Conservation (phyloP, 2,888 invertebrate genomes). For the Conus canariensis region DNA sequence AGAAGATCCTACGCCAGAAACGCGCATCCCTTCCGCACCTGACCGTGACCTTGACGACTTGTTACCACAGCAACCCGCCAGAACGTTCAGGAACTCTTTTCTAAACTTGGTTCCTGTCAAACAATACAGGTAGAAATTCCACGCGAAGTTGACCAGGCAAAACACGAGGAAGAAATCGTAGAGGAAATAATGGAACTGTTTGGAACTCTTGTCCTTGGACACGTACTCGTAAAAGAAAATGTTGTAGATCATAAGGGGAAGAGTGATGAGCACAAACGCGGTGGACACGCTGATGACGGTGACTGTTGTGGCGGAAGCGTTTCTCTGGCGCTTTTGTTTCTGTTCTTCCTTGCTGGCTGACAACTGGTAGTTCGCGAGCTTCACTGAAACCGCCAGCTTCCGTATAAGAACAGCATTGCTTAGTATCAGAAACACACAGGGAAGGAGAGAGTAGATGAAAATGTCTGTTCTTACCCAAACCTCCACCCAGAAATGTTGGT, state of each 20-base stretch:
- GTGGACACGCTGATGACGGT: conserved; percentile 16
- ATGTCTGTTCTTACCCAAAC: conserved; percentile 67
- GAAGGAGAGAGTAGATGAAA: conserved; percentile 60
- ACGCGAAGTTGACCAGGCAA: conserved; percentile 48
- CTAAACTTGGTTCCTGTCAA: conserved; percentile 47
- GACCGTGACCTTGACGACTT: neutral
- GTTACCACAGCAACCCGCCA: neutral
- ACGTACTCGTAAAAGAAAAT: neutral
- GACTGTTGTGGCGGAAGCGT: conserved; percentile 33
- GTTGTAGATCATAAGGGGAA: neutral
- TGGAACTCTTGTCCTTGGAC: neutral
- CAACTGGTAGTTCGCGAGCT: neutral
- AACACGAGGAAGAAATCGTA: conserved; percentile 47
- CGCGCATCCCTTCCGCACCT: neutral
- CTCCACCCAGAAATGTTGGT: conserved; percentile 54
- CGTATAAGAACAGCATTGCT: conserved; percentile 63
- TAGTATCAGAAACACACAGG: conserved; percentile 61
- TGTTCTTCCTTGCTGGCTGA: neutral
- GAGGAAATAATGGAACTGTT: conserved; percentile 11
- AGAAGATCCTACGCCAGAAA: neutral
- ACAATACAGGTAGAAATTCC: conserved; percentile 52
- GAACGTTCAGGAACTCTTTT: conserved; percentile 35
- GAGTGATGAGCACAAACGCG: neutral
- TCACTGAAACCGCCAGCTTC: conserved; percentile 56
- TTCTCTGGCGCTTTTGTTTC: conserved; percentile 19